phyloP scores from a whole-genome alignment of 2,888 invertebrate genomes.

The Mythimna lalbum region DNA sequence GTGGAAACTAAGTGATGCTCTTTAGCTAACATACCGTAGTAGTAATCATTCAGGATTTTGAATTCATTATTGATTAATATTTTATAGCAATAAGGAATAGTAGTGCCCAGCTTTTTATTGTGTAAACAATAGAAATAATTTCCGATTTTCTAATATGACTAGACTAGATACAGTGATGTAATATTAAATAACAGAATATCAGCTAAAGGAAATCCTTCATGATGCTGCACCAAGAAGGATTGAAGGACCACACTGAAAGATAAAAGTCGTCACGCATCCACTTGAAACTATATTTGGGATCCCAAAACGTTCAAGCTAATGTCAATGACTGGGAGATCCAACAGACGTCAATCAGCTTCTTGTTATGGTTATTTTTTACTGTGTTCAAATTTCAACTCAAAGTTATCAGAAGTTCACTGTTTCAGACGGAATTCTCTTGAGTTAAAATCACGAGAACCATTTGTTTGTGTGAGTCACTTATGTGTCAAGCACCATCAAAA shows the following conservation, averaged over 20 bases:
- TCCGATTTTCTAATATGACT: not conserved
- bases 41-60: slow-evolving; percentile 3
- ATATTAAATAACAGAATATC: too few relatives aligned
- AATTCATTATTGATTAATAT: not conserved
- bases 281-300: slow-evolving; percentile 43
- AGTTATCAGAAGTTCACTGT: slow-evolving; percentile 6
- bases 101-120: not conserved
- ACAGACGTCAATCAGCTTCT: slow-evolving; percentile 49
- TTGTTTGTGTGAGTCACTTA: slow-evolving; percentile 17
- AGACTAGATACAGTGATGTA: not conserved
- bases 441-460: not conserved
- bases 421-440: not conserved
- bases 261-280: not conserved
- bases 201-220: not conserved
- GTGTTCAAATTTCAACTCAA: slow-evolving; percentile 12
- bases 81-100: not conserved
- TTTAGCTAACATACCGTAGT: slow-evolving; percentile 14
- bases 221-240: slow-evolving; percentile 1
- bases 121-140: not conserved
- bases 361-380: slow-evolving; percentile 22
- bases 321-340: slow-evolving; percentile 47
- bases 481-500: slow-evolving; percentile 14
- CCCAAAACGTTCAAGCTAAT: slow-evolving; percentile 15
- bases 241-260: slow-evolving; percentile 13
- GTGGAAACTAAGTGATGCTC: slow-evolving; percentile 23